Percentiles rank a stretch among this genome's conserved stretches.
Evolutionary conservation across 2,797 vertebrate species (phyloP).

Genomic region (Cirrhinus molitorella): DNA sequence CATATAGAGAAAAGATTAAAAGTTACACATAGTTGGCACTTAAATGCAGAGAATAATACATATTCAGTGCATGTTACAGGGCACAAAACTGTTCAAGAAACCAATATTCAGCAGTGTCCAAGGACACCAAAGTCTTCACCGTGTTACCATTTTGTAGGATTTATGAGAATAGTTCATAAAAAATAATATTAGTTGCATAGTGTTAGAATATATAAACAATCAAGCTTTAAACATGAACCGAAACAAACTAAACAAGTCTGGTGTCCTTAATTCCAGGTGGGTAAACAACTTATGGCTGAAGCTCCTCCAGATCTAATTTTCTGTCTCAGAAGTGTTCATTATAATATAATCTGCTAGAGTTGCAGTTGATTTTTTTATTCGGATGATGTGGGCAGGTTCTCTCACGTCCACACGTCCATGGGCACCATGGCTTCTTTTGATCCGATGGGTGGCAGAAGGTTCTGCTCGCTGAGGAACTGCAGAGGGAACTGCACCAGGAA

Average conservation of each 20-base stretch:
- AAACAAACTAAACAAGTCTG: conserved; percentile 15
- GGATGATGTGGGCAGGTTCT: not conserved
- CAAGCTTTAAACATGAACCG: not conserved
- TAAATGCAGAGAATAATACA: conserved; percentile 32
- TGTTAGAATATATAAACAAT: conserved; percentile 54
- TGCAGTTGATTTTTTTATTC: not conserved
- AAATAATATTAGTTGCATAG: conserved; percentile 70
- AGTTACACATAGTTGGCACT: conserved; percentile 55
- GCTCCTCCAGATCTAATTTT: not conserved
- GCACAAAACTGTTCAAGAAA: conserved; percentile 20
- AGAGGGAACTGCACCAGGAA: conserved; percentile 97
- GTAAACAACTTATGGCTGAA: conserved; percentile 30
- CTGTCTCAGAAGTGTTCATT: not conserved
- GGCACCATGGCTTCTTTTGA: conserved; percentile 96
- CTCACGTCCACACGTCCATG: conserved; percentile 96
- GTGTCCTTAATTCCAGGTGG: not conserved
- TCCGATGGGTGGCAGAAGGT: conserved; percentile 91
- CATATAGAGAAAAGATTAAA: not conserved
- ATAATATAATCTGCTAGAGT: not conserved
- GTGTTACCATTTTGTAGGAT: conserved; percentile 13
- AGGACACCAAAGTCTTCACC: not conserved
- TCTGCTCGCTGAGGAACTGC: conserved; percentile 89
- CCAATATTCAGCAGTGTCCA: conserved; percentile 4
- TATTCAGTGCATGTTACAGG: conserved; percentile 23
- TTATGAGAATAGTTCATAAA: not conserved